Evolutionary conservation across 2,113 vertebrate species (phyloP).

Genomic region (Lontra canadensis): DNA sequence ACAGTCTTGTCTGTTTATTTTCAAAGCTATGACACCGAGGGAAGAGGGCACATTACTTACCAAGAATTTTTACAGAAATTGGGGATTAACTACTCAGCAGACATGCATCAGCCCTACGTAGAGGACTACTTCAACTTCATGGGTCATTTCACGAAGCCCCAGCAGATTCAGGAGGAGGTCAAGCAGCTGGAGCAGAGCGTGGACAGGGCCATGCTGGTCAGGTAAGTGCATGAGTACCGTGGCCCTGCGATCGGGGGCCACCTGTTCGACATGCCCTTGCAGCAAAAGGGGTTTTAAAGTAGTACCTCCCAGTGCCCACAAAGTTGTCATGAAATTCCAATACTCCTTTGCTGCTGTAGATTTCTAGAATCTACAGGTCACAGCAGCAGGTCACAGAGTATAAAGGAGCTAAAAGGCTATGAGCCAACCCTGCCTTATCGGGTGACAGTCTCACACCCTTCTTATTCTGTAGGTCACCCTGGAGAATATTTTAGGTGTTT

Average conservation of each 20-base stretch:
- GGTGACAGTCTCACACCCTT: accelerated
- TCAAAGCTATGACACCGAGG: conserved; percentile 84
- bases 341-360: accelerated
- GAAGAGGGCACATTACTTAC: conserved; percentile 81
- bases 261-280: accelerated
- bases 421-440: accelerated
- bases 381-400: neutral
- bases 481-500: neutral
- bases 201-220: accelerated
- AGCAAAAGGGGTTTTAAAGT: accelerated
- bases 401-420: accelerated
- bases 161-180: conserved; percentile 69
- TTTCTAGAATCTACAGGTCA: too few relatives aligned
- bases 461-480: neutral
- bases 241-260: accelerated
- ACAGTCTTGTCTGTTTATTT: neutral
- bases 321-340: accelerated
- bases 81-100: conserved; percentile 56
- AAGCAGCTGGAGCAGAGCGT: conserved; percentile 24
- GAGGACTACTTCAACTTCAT: conserved; percentile 74
- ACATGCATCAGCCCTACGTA: conserved; percentile 42
- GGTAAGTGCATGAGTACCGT: neutral
- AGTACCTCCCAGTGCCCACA: neutral
- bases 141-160: conserved; percentile 75
- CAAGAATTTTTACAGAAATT: conserved; percentile 84